phyloP scores from a whole-genome alignment of 1,140 invertebrate species.

The Ridgeia piscesae region DNA sequence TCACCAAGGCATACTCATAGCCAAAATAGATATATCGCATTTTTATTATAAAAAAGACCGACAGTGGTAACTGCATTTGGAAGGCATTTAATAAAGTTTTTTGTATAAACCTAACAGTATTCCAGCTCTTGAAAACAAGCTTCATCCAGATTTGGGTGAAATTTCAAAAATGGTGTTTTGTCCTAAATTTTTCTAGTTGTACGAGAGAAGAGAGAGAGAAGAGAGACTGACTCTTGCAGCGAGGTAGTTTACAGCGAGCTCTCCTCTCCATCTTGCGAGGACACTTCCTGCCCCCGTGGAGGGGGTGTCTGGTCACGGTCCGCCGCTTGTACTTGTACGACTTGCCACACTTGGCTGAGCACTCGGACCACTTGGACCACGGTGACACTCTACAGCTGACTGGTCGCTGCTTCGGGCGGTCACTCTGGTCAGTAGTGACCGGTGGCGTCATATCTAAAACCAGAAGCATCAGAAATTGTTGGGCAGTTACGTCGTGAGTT shows the following conservation, averaged over 20 bases:
- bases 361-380: constrained; percentile 56
- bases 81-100: no score
- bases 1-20: no score
- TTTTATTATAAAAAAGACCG: no score
- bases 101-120: no score
- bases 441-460: background rate
- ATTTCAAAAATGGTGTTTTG: no score
- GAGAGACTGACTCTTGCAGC: background rate
- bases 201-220: background rate
- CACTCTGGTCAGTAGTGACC: background rate
- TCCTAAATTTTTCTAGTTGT: no score
- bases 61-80: no score
- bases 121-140: no score
- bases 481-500: no score
- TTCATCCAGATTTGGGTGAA: no score
- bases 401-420: background rate
- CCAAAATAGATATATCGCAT: no score
- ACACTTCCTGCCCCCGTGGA: constrained; percentile 48
- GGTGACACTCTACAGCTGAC: constrained; percentile 49
- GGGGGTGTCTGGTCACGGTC: constrained; percentile 41
- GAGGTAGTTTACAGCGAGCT: constrained; percentile 39
- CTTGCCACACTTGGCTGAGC: constrained; percentile 49
- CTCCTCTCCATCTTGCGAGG: constrained; percentile 41
- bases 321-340: constrained; percentile 26
- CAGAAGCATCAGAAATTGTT: background rate